These are phyloP conservation scores for Elaphurus davidianus DNA, from an alignment of 2,113 vertebrate species.

Conservation along the genomic window DNA sequence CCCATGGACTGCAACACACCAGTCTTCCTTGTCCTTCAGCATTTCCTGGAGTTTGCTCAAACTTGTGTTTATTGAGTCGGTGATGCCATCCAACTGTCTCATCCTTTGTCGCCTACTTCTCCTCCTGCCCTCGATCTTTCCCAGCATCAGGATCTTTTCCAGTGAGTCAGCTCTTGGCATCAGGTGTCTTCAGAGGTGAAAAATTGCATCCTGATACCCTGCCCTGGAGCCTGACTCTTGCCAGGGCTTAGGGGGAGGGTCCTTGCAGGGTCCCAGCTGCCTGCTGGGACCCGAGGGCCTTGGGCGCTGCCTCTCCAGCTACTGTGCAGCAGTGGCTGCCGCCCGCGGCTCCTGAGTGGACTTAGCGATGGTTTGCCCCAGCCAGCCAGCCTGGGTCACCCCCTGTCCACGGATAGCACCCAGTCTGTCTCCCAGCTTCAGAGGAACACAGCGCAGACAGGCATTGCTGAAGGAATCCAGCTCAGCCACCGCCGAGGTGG, in stretches of 20 bases:
- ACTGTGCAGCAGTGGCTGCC: background rate
- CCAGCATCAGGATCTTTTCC: background rate
- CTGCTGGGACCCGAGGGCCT: background rate
- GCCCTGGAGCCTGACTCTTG: background rate
- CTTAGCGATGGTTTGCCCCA: accelerated
- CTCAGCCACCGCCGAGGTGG: background rate
- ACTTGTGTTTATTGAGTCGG: background rate
- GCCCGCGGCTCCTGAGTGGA: accelerated
- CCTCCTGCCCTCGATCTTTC: background rate
- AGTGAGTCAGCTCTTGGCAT: background rate
- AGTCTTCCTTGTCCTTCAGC: background rate
- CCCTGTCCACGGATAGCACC: accelerated
- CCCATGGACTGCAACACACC: background rate
- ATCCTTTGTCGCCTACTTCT: background rate
- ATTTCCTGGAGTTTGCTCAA: background rate
- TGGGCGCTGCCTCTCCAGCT: background rate
- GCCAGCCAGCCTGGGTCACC: accelerated
- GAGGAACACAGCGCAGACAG: background rate
- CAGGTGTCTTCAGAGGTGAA: background rate
- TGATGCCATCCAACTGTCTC: background rate
- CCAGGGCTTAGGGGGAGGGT: background rate
- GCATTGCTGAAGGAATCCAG: background rate
- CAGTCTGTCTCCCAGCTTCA: background rate
- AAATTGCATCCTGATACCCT: too few species aligned
- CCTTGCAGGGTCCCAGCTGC: background rate